These are phyloP conservation scores for Spisula subtruncata DNA, from an alignment of 2,888 invertebrate genomes.

Conservation along the genomic window DNA sequence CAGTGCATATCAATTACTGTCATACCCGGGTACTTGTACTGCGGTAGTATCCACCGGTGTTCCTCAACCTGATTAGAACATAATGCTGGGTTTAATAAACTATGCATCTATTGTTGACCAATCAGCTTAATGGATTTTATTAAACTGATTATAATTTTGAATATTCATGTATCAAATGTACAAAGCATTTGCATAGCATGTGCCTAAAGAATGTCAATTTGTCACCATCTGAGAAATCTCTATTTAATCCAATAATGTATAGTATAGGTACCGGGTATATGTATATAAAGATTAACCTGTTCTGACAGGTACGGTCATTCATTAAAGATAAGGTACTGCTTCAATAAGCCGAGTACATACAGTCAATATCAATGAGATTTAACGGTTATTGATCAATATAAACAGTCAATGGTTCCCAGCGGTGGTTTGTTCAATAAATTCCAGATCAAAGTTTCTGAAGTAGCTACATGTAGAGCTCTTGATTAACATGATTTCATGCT, in stretches of 20 bases:
- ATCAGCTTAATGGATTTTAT: constrained; percentile 48
- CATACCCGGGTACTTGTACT: too few relatives aligned
- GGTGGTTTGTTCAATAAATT: constrained; percentile 14
- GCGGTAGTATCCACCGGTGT: constrained; percentile 23
- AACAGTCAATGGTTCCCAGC: too few relatives aligned
- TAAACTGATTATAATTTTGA: constrained; percentile 50
- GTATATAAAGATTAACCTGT: constrained; percentile 31
- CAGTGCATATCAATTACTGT: too few relatives aligned
- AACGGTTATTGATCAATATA: constrained; percentile 29
- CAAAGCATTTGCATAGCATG: constrained; percentile 40
- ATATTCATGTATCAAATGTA: constrained; percentile 41
- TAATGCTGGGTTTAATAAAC: constrained; percentile 8
- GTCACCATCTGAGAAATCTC: constrained; percentile 39
- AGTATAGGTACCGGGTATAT: too few relatives aligned
- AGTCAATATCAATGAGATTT: constrained; percentile 41
- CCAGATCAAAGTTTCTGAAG: constrained; percentile 10
- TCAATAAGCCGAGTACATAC: constrained; percentile 5
- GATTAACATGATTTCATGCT: constrained; percentile 27
- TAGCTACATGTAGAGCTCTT: too few relatives aligned
- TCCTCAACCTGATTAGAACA: not conserved
- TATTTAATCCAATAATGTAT: constrained; percentile 30
- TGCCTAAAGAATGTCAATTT: constrained; percentile 34
- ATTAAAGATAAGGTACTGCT: constrained; percentile 49
- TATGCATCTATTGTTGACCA: constrained; percentile 49
- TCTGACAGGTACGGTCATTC: constrained; percentile 43